Evolutionary conservation across 2,113 vertebrate species (phyloP).

Genomic region (Daphoenositta chrysoptera): DNA sequence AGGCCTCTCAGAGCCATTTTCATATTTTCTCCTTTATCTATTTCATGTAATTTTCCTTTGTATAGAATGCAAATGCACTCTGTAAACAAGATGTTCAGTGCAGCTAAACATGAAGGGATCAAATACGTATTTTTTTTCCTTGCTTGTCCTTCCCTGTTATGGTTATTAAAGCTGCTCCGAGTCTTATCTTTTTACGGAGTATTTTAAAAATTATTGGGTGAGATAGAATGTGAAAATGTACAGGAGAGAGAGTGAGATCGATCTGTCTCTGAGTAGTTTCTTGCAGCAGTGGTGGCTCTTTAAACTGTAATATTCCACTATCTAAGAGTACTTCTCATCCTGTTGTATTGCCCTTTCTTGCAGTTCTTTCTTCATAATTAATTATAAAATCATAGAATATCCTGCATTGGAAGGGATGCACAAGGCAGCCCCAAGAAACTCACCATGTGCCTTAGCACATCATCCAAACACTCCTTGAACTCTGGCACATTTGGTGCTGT

Average conservation of each 20-base stretch:
- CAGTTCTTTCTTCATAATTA: background rate
- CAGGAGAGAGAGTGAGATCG: accelerated
- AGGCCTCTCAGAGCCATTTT: background rate
- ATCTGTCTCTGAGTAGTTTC: background rate
- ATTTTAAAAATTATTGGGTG: background rate
- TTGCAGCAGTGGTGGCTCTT: background rate
- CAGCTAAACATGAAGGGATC: background rate
- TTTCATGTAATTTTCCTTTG: background rate
- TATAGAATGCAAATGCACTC: background rate
- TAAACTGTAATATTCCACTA: background rate
- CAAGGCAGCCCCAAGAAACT: background rate
- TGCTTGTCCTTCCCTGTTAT: background rate
- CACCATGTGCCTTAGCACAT: background rate
- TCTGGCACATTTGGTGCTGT: background rate
- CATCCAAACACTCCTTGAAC: background rate
- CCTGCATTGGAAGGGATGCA: background rate
- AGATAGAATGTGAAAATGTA: background rate
- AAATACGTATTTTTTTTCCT: background rate
- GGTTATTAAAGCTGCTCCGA: background rate
- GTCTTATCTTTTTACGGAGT: background rate
- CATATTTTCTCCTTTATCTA: background rate
- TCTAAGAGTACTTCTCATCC: background rate
- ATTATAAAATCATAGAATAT: background rate
- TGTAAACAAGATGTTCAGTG: background rate
- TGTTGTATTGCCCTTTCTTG: background rate